These are phyloP conservation scores for Sula dactylatra DNA, from an alignment of 2,113 vertebrate genomes.

Conservation along the genomic window DNA sequence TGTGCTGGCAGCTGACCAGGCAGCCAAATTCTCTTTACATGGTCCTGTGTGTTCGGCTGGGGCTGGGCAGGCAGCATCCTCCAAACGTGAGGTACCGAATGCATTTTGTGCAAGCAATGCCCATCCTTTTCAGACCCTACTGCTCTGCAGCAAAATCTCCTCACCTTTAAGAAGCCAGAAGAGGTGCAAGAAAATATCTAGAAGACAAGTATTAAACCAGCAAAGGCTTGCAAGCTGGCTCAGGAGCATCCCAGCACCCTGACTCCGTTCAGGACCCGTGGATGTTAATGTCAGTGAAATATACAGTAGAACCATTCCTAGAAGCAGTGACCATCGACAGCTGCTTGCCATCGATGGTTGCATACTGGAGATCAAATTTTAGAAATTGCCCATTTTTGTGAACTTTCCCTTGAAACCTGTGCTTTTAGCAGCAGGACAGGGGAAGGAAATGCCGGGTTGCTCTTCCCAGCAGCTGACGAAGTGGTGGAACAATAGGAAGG, in stretches of 20 bases:
- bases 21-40: accelerated
- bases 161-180: background rate
- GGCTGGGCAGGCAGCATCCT: background rate
- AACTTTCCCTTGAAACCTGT: background rate
- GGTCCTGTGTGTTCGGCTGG: background rate
- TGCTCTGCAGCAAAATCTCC: background rate
- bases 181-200: background rate
- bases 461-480: background rate
- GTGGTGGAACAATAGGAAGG: background rate
- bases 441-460: background rate
- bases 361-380: background rate
- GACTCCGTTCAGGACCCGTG: background rate
- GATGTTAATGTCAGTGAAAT: background rate
- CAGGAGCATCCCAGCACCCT: background rate
- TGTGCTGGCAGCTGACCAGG: background rate
- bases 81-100: accelerated
- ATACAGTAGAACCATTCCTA: accelerated
- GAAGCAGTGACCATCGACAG: background rate
- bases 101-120: accelerated
- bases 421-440: background rate
- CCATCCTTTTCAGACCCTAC: background rate
- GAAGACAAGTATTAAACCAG: background rate
- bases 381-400: background rate
- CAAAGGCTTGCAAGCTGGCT: background rate
- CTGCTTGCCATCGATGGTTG: background rate